phyloP scores from a whole-genome alignment of 2,113 vertebrate genomes.

The rat (Rattus norvegicus) region GRCr8 NC_086019.1:75945001-75945500 shows the following conservation, averaged over 20 bases:
- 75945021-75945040: background rate
- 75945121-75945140: background rate
- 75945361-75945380: background rate
- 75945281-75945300: background rate
- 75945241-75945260: background rate
- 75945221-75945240: background rate
- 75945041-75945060: background rate
- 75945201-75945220: background rate
- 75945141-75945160: background rate
- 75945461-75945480: too few species aligned
- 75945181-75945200: background rate
- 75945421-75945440: background rate
- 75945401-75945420: background rate
- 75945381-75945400: background rate
- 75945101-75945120: background rate
- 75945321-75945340: background rate
- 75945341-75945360: background rate
- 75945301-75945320: background rate
- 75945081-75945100: background rate
- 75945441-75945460: too few species aligned
- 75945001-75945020: background rate
- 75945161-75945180: background rate
- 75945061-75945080: background rate
- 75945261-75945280: background rate
- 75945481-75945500: background rate